Conservation (phyloP, 2,113 vertebrate genomes). For the Chunga burmeisteri region DNA sequence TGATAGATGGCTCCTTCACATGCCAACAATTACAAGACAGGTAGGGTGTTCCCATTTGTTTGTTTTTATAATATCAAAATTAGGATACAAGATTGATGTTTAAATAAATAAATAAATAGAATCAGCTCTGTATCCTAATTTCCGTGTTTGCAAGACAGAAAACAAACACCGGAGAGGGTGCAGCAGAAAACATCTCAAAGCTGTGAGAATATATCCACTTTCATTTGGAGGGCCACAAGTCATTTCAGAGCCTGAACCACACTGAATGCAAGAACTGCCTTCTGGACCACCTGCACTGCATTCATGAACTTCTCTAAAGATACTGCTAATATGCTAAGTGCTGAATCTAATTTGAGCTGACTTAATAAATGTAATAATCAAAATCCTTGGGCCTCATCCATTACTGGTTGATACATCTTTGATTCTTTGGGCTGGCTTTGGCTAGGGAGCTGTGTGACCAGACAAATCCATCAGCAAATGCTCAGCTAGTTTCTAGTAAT, state of each 20-base stretch:
- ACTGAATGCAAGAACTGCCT: not conserved
- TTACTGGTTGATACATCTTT: not conserved
- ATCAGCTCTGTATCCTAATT: not conserved
- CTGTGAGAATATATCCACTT: not conserved
- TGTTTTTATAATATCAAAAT: constrained; percentile 3
- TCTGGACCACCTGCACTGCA: not conserved
- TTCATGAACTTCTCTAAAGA: not conserved
- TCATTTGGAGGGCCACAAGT: not conserved
- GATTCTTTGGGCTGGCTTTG: not conserved
- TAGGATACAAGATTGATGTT: not conserved
- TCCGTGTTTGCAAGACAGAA: constrained; percentile 16
- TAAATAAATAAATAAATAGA: not conserved
- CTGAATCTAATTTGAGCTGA: not conserved
- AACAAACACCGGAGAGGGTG: not conserved
- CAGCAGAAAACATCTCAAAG: not conserved
- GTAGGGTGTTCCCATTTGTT: not conserved
- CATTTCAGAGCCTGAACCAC: constrained; percentile 37
- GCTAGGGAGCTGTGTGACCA: not conserved
- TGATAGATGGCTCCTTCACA: not conserved
- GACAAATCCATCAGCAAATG: not conserved
- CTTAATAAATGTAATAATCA: not conserved
- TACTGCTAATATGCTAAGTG: not conserved
- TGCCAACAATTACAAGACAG: not conserved
- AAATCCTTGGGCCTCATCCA: not conserved
- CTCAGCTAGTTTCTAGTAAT: not conserved